Evolutionary conservation across 2,113 vertebrate genomes (phyloP).

Genomic region (Tricholaema leucomelas): DNA sequence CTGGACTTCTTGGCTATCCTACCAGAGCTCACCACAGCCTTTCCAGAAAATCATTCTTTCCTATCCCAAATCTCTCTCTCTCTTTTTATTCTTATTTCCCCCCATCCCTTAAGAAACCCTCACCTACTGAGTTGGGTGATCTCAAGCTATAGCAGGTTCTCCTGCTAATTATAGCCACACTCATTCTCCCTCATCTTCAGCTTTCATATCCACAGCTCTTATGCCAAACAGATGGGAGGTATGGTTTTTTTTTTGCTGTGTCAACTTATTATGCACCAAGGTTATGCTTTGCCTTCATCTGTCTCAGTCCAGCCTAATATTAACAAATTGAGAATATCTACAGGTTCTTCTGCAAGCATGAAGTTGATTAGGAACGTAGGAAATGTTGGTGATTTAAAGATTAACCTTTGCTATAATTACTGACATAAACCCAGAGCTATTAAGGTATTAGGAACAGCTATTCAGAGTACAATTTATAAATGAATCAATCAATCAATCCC

Average conservation of each 20-base stretch:
- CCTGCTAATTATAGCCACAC: neutral
- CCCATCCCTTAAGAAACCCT: neutral
- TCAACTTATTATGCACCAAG: slow-evolving; percentile 3
- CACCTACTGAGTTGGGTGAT: neutral
- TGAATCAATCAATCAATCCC: neutral
- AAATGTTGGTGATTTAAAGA: slow-evolving; percentile 54
- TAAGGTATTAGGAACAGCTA: slow-evolving; percentile 21
- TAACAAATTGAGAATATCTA: slow-evolving; percentile 41
- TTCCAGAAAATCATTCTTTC: neutral
- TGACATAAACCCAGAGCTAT: slow-evolving; percentile 21
- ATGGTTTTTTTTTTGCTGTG: neutral
- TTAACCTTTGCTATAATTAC: slow-evolving; percentile 60
- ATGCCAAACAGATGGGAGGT: neutral
- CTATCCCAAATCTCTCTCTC: neutral
- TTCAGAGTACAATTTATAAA: neutral
- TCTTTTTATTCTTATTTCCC: neutral
- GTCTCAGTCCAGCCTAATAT: neutral
- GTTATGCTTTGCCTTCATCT: slow-evolving; percentile 41
- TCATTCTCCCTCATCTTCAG: neutral
- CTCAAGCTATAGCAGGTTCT: neutral
- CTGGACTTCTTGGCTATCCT: neutral
- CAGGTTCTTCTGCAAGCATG: neutral
- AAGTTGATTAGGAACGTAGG: slow-evolving; percentile 41
- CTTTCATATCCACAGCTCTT: neutral
- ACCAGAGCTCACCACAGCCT: neutral